A percentile compares a stretch with the other conserved stretches of the same genome.
Evolutionary conservation across 2,888 invertebrate genomes (phyloP).

Genomic region (Apotomis capreana): DNA sequence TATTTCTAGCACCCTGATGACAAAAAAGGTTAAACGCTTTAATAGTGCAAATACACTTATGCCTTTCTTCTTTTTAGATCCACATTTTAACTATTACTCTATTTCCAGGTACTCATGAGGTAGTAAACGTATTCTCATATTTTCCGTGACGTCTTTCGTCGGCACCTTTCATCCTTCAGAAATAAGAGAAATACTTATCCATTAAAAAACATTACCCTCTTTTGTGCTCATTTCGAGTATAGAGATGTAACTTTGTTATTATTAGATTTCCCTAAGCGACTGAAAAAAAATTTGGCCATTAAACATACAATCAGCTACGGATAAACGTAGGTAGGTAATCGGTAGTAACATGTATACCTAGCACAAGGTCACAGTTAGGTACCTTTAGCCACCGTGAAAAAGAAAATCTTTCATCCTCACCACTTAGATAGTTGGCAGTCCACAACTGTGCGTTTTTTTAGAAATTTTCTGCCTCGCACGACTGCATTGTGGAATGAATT

Average conservation of each 20-base stretch:
- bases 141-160: conserved; percentile 28
- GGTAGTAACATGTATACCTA: no score
- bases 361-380: no score
- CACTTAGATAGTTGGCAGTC: no score
- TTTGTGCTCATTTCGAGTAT: not conserved
- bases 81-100: conserved; percentile 10
- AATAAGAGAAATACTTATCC: conserved; percentile 21
- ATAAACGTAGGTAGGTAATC: no score
- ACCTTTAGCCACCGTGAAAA: no score
- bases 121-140: conserved; percentile 31
- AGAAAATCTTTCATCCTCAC: no score
- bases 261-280: no score
- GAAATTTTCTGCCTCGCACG: no score
- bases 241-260: conserved; percentile 7
- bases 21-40: not conserved
- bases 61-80: not conserved
- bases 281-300: no score
- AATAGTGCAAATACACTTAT: not conserved
- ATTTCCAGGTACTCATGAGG: conserved; percentile 20
- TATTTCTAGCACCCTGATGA: not conserved
- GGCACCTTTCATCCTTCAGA: conserved; percentile 31
- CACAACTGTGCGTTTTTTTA: no score
- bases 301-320: no score
- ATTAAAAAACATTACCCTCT: conserved; percentile 27
- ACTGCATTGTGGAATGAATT: no score